Percentiles rank a stretch among this genome's conserved stretches.
These are phyloP conservation scores for Tipula lateralis DNA, from an alignment of 2,888 invertebrate genomes.

Conservation along the genomic window DNA sequence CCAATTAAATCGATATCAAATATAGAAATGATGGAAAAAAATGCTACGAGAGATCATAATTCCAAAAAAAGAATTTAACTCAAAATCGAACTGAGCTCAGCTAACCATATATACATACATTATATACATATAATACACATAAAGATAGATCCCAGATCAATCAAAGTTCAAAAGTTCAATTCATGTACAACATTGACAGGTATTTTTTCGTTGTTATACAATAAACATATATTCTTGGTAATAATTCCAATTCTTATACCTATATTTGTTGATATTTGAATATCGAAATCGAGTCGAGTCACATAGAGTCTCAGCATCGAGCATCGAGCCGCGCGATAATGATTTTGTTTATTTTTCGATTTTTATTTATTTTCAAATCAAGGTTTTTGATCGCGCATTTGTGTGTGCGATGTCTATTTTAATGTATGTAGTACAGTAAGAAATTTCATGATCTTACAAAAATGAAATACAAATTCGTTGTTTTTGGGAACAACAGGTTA, in stretches of 20 bases:
- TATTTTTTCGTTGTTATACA: neutral
- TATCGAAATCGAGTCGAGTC: conserved; percentile 9
- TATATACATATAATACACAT: neutral
- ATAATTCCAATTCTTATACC: neutral
- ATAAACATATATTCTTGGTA: neutral
- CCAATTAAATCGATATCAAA: conserved; percentile 19
- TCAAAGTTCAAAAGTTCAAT: conserved; percentile 29
- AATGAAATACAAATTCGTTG: neutral
- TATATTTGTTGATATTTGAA: neutral
- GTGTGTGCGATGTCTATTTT: neutral
- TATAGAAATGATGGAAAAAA: neutral
- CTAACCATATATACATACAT: neutral
- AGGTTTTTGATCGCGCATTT: neutral
- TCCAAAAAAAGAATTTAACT: conserved; percentile 15
- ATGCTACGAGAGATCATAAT: conserved; percentile 13
- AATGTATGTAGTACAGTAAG: neutral
- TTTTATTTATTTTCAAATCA: neutral
- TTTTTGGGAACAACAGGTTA: neutral
- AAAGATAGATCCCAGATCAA: conserved; percentile 25
- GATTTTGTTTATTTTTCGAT: neutral
- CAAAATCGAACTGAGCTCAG: neutral
- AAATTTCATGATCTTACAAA: neutral
- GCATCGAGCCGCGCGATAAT: neutral
- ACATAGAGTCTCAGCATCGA: neutral
- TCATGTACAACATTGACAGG: conserved; percentile 28